These are phyloP conservation scores for Eucera pruinosa DNA, from an alignment of 2,888 invertebrate genomes.

Conservation along the genomic window DNA sequence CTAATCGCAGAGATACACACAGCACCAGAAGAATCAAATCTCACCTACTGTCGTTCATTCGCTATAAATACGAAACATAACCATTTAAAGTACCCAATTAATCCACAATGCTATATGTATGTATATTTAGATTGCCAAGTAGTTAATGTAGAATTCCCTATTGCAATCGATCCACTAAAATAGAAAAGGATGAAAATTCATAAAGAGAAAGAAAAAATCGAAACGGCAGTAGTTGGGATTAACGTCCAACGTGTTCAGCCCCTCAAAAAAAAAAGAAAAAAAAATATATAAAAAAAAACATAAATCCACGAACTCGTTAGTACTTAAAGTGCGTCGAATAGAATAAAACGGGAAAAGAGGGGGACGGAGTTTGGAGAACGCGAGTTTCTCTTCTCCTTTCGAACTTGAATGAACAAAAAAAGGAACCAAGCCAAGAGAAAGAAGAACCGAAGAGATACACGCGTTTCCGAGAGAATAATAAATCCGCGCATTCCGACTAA, in stretches of 20 bases:
- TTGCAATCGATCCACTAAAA: background rate
- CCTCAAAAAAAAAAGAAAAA: background rate
- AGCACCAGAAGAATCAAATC: constrained; percentile 31
- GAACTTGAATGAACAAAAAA: background rate
- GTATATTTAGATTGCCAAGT: constrained; percentile 1
- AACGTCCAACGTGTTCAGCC: constrained; percentile 29
- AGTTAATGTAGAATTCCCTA: background rate
- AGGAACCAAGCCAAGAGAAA: background rate
- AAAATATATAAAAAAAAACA: background rate
- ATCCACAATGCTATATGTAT: constrained; percentile 5
- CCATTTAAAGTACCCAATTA: background rate
- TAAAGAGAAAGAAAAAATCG: background rate
- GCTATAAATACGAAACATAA: background rate
- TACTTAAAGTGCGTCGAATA: constrained; percentile 58
- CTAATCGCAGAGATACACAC: constrained; percentile 7
- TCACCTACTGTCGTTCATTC: constrained; percentile 29
- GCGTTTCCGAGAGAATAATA: constrained; percentile 25
- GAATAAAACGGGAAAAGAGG: constrained; percentile 4
- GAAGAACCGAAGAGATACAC: background rate
- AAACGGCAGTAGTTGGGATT: constrained; percentile 34
- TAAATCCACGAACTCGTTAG: constrained; percentile 51
- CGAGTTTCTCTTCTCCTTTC: constrained; percentile 1
- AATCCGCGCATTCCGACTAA: constrained; percentile 51
- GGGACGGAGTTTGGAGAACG: constrained; percentile 7
- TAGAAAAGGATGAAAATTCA: background rate